Evolutionary conservation across 2,888 invertebrate genomes (phyloP).

Genomic region (Cacoxenus indagator): DNA sequence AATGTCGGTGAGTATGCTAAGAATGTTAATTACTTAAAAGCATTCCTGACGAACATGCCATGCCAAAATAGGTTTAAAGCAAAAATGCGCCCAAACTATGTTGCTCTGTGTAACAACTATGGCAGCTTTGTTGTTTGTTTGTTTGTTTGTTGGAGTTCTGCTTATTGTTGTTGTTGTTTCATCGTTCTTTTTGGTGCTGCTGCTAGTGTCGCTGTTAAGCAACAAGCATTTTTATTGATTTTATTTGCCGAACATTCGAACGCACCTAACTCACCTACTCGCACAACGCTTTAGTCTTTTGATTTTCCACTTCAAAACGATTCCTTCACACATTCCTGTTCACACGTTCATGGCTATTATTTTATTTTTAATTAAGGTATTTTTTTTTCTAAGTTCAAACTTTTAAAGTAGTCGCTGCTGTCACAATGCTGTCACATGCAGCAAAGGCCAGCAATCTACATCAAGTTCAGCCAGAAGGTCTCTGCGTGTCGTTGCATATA

Average conservation of each 20-base stretch:
- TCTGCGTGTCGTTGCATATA: constrained; percentile 47
- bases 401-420: constrained; percentile 25
- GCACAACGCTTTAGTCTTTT: not conserved
- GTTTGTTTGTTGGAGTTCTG: not conserved
- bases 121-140: not conserved
- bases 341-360: constrained; percentile 55
- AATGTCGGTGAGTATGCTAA: constrained; percentile 22
- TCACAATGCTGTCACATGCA: constrained; percentile 2
- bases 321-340: constrained; percentile 47
- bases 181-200: constrained; percentile 21
- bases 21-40: not conserved
- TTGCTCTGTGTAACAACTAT: not conserved
- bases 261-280: not conserved
- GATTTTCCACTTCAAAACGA: not conserved
- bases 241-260: constrained; percentile 36
- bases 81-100: not conserved
- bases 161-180: constrained; percentile 25
- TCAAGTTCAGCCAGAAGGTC: constrained; percentile 8
- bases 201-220: constrained; percentile 43
- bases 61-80: not conserved
- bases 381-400: constrained; percentile 11
- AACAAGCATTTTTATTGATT: constrained; percentile 68
- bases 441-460: constrained; percentile 4
- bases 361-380: not conserved
- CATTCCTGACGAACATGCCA: not conserved